Conservation (phyloP, 2,113 vertebrate species). For the Psammodynastes pulverulentus region DNA sequence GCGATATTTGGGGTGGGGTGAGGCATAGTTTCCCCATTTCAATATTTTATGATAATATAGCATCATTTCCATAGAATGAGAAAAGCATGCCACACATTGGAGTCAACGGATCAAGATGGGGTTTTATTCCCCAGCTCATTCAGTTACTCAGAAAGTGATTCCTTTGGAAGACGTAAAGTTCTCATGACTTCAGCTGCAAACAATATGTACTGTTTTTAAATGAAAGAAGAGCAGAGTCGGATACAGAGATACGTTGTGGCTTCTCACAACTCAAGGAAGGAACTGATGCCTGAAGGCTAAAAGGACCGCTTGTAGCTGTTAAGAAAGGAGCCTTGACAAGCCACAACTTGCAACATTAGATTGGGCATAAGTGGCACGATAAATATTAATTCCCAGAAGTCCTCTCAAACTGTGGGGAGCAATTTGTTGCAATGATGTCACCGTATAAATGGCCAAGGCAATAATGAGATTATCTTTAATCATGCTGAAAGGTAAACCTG, state of each 20-base stretch:
- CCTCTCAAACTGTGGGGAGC: slow-evolving; percentile 55
- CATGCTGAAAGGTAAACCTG: slow-evolving; percentile 16
- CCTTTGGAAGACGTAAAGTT: neutral
- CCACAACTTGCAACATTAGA: slow-evolving; percentile 39
- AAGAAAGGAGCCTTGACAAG: slow-evolving; percentile 3
- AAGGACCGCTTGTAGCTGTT: slow-evolving; percentile 19
- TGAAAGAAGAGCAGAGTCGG: neutral
- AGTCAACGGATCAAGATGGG: neutral
- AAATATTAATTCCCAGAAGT: slow-evolving; percentile 54
- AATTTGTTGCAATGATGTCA: slow-evolving; percentile 63
- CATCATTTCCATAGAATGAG: neutral
- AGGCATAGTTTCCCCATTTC: neutral
- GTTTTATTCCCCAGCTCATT: neutral
- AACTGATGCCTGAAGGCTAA: neutral
- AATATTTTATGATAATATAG: neutral
- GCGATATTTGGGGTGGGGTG: neutral
- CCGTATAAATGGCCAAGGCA: slow-evolving; percentile 37
- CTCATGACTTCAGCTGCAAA: slow-evolving; percentile 17
- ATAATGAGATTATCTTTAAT: slow-evolving; percentile 62
- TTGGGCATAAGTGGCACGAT: slow-evolving; percentile 53
- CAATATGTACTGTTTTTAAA: slow-evolving; percentile 1
- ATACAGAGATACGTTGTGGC: neutral
- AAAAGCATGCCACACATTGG: neutral
- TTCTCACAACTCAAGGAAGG: slow-evolving; percentile 17
- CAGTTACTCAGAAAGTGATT: neutral